Percentiles rank a stretch among this genome's conserved stretches.
phyloP scores from a whole-genome alignment of 2,888 invertebrate species.

The Lacanobia oleracea region DNA sequence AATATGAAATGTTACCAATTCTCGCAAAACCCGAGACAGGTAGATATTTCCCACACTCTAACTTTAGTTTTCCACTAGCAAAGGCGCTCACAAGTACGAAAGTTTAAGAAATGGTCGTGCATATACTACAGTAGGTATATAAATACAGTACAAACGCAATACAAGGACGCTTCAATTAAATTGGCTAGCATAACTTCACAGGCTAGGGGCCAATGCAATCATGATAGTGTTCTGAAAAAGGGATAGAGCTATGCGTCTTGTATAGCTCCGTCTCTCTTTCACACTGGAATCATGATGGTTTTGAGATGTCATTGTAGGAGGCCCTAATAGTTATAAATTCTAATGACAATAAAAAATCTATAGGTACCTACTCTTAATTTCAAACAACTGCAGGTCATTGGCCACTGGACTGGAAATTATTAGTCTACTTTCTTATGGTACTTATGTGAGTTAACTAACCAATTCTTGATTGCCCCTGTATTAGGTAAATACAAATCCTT shows the following conservation, averaged over 20 bases:
- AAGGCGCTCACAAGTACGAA: slow-evolving; percentile 32
- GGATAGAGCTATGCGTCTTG: too few species aligned
- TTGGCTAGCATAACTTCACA: neutral
- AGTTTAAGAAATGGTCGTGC: slow-evolving; percentile 49
- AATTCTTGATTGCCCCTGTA: too few species aligned
- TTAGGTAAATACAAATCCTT: slow-evolving; percentile 50
- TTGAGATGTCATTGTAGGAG: too few species aligned
- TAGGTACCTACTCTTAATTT: too few species aligned
- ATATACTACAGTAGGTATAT: slow-evolving; percentile 61
- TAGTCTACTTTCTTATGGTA: neutral
- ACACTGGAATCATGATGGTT: too few species aligned
- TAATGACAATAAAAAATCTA: too few species aligned
- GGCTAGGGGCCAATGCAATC: neutral
- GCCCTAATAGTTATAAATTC: too few species aligned
- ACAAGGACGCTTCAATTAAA: slow-evolving; percentile 65
- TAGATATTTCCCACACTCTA: slow-evolving; percentile 25
- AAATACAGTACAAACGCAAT: slow-evolving; percentile 74
- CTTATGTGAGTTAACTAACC: neutral
- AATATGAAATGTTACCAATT: too few species aligned
- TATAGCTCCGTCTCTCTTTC: too few species aligned
- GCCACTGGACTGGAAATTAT: neutral
- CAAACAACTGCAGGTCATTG: too few species aligned
- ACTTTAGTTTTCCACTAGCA: slow-evolving; percentile 10
- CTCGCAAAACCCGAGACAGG: neutral
- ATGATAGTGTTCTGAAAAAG: too few species aligned